A percentile compares a stretch with the other conserved stretches of the same genome.
Conservation (phyloP, 92 coral and sea anemone genomes). For the Scolanthus callimorphus region DNA sequence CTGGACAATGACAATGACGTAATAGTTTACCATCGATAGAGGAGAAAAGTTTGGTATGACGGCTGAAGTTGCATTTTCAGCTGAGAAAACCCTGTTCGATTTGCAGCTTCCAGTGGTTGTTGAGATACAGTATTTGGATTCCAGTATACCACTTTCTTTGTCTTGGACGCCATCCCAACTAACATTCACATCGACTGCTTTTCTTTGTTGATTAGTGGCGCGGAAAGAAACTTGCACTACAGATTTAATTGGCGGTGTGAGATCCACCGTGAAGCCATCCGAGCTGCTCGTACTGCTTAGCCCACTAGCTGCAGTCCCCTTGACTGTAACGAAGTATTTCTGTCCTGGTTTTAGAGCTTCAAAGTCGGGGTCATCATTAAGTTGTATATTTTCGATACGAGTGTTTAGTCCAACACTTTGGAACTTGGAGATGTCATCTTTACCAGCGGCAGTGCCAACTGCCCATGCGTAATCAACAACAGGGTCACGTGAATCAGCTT, state of each 20-base stretch:
- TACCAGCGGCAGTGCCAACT: conserved; percentile 57
- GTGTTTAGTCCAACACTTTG: conserved; percentile 61
- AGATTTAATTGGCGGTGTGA: conserved; percentile 61
- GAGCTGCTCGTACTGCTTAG: conserved; percentile 59
- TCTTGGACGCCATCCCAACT: conserved; percentile 72
- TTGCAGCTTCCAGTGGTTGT: conserved; percentile 63
- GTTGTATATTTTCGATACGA: conserved; percentile 43
- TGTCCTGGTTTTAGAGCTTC: conserved; percentile 58
- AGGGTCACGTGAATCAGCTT: conserved; percentile 67
- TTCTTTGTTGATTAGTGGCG: conserved; percentile 41
- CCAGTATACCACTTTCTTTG: conserved; percentile 63
- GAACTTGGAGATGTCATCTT: conserved; percentile 67
- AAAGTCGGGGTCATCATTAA: conserved; percentile 60
- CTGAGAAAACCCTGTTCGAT: conserved; percentile 11
- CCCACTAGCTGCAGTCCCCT: conserved; percentile 68
- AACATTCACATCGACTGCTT: conserved; percentile 49
- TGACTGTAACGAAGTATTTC: conserved; percentile 72
- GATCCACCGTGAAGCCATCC: conserved; percentile 79
- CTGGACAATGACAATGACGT: conserved; percentile 55
- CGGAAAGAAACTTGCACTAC: conserved; percentile 48
- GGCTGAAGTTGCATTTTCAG: conserved; percentile 34
- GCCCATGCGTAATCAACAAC: conserved; percentile 88
- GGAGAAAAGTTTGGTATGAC: conserved; percentile 56
- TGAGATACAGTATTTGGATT: conserved; percentile 66
- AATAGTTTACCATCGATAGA: conserved; percentile 42